phyloP scores from a whole-genome alignment of 2,888 invertebrate species.

The Antheraea yamamai region DNA sequence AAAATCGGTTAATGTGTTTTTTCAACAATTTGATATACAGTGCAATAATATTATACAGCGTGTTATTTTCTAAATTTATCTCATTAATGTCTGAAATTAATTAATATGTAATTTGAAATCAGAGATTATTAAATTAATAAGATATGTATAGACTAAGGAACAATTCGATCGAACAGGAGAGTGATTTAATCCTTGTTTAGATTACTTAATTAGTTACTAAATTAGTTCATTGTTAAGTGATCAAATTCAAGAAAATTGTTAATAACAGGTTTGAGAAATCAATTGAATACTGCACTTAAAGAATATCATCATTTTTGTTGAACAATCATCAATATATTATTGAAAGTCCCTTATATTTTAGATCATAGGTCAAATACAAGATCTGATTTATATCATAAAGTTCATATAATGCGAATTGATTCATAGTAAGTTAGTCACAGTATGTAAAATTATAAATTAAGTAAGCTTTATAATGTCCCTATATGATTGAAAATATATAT shows the following conservation, averaged over 20 bases:
- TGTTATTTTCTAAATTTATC: neutral
- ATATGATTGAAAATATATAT: neutral
- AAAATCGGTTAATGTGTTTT: neutral
- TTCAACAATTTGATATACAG: neutral
- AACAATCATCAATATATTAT: neutral
- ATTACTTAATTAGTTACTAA: too few relatives aligned
- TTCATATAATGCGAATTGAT: neutral
- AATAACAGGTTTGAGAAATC: neutral
- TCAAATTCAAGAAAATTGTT: neutral
- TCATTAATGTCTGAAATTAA: neutral
- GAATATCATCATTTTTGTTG: neutral
- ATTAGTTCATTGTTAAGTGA: neutral
- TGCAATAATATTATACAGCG: neutral
- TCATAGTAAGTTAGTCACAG: neutral
- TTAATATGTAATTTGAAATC: neutral
- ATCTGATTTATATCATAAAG: constrained; percentile 1
- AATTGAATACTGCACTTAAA: neutral
- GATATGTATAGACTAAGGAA: neutral
- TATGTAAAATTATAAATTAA: neutral
- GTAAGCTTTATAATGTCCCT: neutral
- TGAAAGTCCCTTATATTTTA: neutral
- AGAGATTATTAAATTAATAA: constrained; percentile 2
- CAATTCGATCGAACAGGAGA: neutral
- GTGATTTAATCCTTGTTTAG: neutral
- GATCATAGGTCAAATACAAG: neutral